Evolutionary conservation across 2,113 vertebrate species (phyloP), one percentile per base, ranked within the genome.

Genomic region (Mola mola): DNA sequence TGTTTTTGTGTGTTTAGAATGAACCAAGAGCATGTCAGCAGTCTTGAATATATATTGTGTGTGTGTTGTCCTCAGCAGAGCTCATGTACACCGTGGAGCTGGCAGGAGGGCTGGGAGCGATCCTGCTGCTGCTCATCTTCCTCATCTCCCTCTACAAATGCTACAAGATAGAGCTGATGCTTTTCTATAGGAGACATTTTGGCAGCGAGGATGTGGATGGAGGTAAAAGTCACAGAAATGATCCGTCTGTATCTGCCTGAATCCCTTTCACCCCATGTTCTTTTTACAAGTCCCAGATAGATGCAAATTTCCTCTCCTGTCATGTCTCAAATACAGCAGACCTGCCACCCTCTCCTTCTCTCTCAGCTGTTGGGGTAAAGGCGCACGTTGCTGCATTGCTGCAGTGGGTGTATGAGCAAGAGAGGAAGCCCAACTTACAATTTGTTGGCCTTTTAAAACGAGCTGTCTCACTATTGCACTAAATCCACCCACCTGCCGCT

Each of bases 51-150:
- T 66, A 36, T 56, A 36, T 11, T 49, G 29, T 20, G 19, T 77
- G 37, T 81, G 40, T 82, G 71, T 84, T 74, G 63, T 88, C 81
- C 80, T 88, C 91, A 88, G 89, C 89, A 81, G 91, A 92, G 87
- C 87, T 98, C 76, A 98, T 98, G 96, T 98, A 98, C 90, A 98
- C 96, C 9, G 95, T 97, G 85, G 97, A 98, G 88, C 93, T 98
- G 90, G 97, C 97, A 89, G 96, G 97, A 71, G 97, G 96, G 2
- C 94, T 98, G 72, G 97, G 97, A 84, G 95, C 96, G 66, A 97
- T 98, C 90, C 92, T 98, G 66, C 91, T 98, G 85, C 92, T 99
- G 47, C 95, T 99, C 83, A 92, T 96, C 88, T 95, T 95, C 81
- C 92, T 98, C 91, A 95, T 98, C 80, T 96, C 95, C 82, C 81